Conservation (phyloP, 2,113 vertebrate genomes). For the Sturnus vulgaris region DNA sequence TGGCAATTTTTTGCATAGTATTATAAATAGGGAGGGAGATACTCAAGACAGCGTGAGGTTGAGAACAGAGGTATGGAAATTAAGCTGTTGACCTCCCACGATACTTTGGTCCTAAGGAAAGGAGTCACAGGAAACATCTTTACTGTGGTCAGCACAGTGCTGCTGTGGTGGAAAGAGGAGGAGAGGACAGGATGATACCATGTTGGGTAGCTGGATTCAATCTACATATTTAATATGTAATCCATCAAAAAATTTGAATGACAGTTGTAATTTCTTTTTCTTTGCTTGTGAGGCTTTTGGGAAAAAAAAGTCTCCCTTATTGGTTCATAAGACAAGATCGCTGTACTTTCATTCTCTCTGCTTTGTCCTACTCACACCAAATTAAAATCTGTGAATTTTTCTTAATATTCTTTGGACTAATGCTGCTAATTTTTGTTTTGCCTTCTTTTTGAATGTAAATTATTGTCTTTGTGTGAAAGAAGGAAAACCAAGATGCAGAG, state of each 20-base stretch:
- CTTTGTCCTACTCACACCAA: not conserved
- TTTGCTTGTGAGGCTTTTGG: not conserved
- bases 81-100: not conserved
- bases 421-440: not conserved
- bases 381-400: not conserved
- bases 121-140: fast-evolving
- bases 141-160: fast-evolving
- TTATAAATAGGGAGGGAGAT: not conserved
- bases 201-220: not conserved
- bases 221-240: not conserved
- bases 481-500: not conserved
- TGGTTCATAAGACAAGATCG: not conserved
- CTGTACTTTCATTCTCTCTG: not conserved
- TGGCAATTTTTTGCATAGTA: not conserved
- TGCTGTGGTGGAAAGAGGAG: not conserved
- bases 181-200: not conserved
- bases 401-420: not conserved
- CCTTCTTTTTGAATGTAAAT: not conserved
- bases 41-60: fast-evolving
- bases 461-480: not conserved
- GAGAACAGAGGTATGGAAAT: not conserved
- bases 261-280: not conserved
- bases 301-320: not conserved
- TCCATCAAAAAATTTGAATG: not conserved
- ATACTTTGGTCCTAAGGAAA: not conserved